Evolutionary conservation across 1,140 invertebrate species (phyloP).

Genomic region (Argopecten irradians): DNA sequence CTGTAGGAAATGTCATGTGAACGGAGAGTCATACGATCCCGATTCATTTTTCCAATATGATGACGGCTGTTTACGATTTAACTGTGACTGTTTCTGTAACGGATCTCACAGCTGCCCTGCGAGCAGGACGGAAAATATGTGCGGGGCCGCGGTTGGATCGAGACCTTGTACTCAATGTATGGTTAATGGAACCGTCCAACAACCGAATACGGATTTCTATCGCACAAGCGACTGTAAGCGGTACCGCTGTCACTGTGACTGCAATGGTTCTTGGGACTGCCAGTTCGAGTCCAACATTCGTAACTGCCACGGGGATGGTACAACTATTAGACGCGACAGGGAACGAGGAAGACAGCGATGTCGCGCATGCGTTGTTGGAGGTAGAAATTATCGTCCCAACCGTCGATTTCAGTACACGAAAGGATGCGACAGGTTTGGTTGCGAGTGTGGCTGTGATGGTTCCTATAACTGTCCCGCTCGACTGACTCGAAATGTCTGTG

Average conservation of each 20-base stretch:
- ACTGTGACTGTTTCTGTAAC: constrained; percentile 65
- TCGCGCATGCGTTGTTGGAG: constrained; percentile 30
- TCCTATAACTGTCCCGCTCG: constrained; percentile 54
- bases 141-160: constrained; percentile 33
- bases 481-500: constrained; percentile 58
- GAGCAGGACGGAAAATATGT: constrained; percentile 55
- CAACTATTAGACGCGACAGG: constrained; percentile 25
- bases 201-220: constrained; percentile 46
- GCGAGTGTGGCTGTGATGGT: constrained; percentile 63
- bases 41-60: constrained; percentile 52
- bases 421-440: constrained; percentile 58
- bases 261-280: constrained; percentile 50
- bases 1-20: constrained; percentile 50
- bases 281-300: constrained; percentile 51
- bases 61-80: constrained; percentile 53
- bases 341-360: not conserved
- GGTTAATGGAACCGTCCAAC: constrained; percentile 28
- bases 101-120: constrained; percentile 58
- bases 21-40: constrained; percentile 44
- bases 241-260: constrained; percentile 49
- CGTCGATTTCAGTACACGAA: constrained; percentile 54
- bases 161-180: constrained; percentile 41
- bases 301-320: constrained; percentile 42
- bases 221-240: constrained; percentile 40
- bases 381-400: constrained; percentile 36